Percentiles rank a stretch among this genome's conserved stretches.
phyloP scores from a whole-genome alignment of 1,140 invertebrate species.

The Saccostrea echinata region DNA sequence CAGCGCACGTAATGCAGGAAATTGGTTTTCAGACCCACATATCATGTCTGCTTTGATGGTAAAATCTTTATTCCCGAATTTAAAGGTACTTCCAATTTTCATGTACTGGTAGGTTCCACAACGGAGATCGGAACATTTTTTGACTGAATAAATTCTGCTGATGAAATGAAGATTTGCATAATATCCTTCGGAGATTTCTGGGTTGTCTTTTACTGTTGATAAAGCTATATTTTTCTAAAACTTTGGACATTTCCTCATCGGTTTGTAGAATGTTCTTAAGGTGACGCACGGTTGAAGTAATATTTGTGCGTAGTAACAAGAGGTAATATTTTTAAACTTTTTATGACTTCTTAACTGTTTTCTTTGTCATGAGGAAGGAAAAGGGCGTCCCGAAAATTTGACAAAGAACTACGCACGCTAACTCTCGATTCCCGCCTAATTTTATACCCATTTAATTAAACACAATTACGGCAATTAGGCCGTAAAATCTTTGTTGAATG shows the following conservation, averaged over 20 bases:
- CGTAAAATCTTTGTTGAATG: too few relatives aligned
- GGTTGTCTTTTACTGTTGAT: neutral
- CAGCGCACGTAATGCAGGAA: neutral
- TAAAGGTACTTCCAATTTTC: neutral
- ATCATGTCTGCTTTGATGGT: neutral
- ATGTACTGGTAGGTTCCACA: too few relatives aligned
- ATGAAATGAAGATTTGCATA: neutral
- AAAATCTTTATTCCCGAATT: neutral
- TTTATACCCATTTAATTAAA: too few relatives aligned
- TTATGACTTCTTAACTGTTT: too few relatives aligned
- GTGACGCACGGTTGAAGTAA: neutral
- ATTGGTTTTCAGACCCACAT: neutral
- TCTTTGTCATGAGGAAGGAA: too few relatives aligned
- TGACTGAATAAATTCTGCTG: neutral
- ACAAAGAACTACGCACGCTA: too few relatives aligned
- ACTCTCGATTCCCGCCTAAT: too few relatives aligned
- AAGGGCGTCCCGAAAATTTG: too few relatives aligned
- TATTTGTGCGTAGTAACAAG: neutral
- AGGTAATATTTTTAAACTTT: neutral
- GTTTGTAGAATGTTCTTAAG: neutral
- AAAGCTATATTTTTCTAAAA: neutral
- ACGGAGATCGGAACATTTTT: neutral
- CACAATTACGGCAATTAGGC: too few relatives aligned
- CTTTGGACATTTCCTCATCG: neutral
- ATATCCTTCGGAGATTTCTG: neutral